A percentile compares a stretch with the other conserved stretches of the same genome.
Evolutionary conservation across 2,113 vertebrate genomes (phyloP).

Genomic region (Sebastes fasciatus): DNA sequence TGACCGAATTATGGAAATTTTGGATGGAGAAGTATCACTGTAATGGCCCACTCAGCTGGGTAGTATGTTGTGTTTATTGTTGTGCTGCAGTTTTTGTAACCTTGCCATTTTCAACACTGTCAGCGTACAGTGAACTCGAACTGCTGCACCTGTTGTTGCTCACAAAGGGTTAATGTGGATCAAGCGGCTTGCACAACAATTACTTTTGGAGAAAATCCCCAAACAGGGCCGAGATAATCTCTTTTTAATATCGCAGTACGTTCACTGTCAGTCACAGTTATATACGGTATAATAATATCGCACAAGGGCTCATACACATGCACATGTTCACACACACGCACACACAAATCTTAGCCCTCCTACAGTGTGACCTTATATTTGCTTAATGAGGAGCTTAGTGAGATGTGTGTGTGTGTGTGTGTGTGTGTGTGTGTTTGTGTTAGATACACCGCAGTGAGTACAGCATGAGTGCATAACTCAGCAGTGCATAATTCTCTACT

Average conservation of each 20-base stretch:
- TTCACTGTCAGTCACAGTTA: constrained; percentile 48
- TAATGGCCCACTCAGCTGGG: constrained; percentile 3
- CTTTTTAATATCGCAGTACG: constrained; percentile 68
- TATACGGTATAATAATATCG: constrained; percentile 37
- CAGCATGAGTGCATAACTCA: constrained; percentile 48
- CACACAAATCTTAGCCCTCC: constrained; percentile 47
- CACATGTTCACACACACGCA: constrained; percentile 6
- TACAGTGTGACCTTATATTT: constrained; percentile 70
- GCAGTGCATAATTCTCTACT: constrained; percentile 41
- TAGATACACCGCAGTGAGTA: constrained; percentile 41
- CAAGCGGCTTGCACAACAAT: constrained; percentile 66
- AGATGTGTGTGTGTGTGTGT: constrained; percentile 41
- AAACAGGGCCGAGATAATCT: constrained; percentile 67
- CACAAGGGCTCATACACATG: constrained; percentile 26
- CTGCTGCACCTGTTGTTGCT: constrained; percentile 40
- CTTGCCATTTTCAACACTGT: constrained; percentile 19
- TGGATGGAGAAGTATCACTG: constrained; percentile 9
- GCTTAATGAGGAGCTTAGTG: constrained; percentile 68
- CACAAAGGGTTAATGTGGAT: constrained; percentile 47
- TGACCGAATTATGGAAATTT: not conserved
- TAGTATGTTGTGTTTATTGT: not conserved
- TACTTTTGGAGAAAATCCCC: constrained; percentile 74
- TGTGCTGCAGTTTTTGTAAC: not conserved
- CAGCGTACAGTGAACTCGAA: not conserved
- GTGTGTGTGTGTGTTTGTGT: constrained; percentile 50